Percentiles rank a stretch among this genome's conserved stretches.
Conservation (phyloP, 2,797 vertebrate genomes). For the Corythornis leucogaster region DNA sequence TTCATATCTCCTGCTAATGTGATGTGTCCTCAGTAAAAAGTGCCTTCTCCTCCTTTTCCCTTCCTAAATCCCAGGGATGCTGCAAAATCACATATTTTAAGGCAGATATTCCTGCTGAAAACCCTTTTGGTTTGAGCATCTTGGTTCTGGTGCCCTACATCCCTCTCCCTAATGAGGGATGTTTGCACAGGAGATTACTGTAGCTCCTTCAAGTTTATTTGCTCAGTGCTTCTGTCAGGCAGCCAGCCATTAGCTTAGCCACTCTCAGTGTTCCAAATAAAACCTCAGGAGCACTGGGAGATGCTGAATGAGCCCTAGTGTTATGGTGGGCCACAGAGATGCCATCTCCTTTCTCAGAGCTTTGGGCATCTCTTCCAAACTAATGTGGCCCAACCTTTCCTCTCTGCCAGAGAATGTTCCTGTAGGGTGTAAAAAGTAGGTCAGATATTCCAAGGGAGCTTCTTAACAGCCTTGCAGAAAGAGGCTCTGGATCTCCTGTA, state of each 20-base stretch:
- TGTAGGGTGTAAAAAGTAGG: not conserved
- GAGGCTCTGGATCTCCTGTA: not conserved
- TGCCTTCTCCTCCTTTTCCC: not conserved
- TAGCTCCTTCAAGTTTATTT: not conserved
- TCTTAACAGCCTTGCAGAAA: not conserved
- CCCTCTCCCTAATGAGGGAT: not conserved
- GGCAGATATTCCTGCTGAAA: not conserved
- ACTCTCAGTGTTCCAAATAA: not conserved
- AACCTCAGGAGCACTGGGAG: not conserved
- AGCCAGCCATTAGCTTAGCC: not conserved
- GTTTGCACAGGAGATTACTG: not conserved
- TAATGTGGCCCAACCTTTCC: fast-evolving
- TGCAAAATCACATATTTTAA: not conserved
- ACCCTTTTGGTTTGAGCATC: not conserved
- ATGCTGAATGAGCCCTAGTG: not conserved
- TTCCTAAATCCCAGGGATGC: not conserved
- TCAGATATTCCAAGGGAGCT: not conserved
- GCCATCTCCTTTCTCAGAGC: not conserved
- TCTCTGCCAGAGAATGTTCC: not conserved
- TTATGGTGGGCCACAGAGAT: not conserved
- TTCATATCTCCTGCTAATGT: not conserved
- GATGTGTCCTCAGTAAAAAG: not conserved
- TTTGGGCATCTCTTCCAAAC: not conserved
- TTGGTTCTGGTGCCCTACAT: not conserved
- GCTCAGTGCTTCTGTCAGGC: not conserved